These are phyloP conservation scores for Oncorhynchus kisutch DNA, from an alignment of 2,113 vertebrate species.

Conservation along the genomic window DNA sequence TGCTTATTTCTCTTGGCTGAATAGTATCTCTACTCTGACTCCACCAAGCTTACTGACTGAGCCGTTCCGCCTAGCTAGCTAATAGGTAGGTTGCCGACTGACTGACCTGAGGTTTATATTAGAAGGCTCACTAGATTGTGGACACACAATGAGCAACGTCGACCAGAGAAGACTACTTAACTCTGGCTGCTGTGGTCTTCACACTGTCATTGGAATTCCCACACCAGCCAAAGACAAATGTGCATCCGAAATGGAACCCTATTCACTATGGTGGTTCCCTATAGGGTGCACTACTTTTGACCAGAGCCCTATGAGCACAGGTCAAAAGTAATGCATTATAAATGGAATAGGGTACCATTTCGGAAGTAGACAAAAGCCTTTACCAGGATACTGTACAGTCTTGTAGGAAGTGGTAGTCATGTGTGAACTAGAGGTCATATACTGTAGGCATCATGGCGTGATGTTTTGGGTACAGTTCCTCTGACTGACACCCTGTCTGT, in stretches of 20 bases:
- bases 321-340: too few species aligned
- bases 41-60: conserved; percentile 46
- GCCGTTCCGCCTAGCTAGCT: conserved; percentile 40
- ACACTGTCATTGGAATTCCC: conserved; percentile 38
- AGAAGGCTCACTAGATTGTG: conserved; percentile 52
- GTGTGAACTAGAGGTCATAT: conserved; percentile 51
- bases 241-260: too few species aligned
- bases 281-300: too few species aligned
- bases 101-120: conserved; percentile 20
- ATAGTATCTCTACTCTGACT: conserved; percentile 18
- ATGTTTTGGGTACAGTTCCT: conserved; percentile 44
- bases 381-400: not conserved
- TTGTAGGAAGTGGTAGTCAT: conserved; percentile 28
- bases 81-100: conserved; percentile 47
- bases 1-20: conserved; percentile 63
- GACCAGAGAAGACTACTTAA: not conserved
- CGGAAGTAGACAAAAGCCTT: not conserved
- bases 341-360: not conserved
- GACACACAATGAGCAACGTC: conserved; percentile 29
- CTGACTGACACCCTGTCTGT: conserved; percentile 51
- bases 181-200: conserved; percentile 45
- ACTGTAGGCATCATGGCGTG: conserved; percentile 19
- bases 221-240: conserved; percentile 34
- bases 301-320: too few species aligned
- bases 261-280: too few species aligned